Evolutionary conservation across 1,140 invertebrate genomes (phyloP).

Genomic region (Bradynema listronoti): DNA sequence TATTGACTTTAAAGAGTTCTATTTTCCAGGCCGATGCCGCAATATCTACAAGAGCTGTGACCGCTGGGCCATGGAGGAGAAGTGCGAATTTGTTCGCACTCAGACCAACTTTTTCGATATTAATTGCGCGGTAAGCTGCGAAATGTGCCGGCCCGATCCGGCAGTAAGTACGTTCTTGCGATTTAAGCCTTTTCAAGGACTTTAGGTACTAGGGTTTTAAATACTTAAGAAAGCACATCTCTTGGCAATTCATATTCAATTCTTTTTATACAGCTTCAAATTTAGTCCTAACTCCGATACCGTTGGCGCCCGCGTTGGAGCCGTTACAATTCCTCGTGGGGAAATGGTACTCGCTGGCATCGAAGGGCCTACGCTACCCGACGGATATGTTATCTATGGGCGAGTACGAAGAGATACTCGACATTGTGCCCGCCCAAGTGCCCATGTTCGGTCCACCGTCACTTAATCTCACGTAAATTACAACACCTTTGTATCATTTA

Average conservation of each 20-base stretch:
- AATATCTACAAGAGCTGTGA: slow-evolving; percentile 57
- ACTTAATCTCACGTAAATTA: slow-evolving; percentile 51
- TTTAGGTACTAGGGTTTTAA: no score
- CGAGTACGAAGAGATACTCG: slow-evolving; percentile 56
- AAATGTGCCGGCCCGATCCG: slow-evolving; percentile 50
- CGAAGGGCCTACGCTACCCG: slow-evolving; percentile 50
- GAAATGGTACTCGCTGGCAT: slow-evolving; percentile 55
- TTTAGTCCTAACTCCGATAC: slow-evolving; percentile 53
- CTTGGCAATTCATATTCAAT: background rate
- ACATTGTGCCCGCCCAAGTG: slow-evolving; percentile 53
- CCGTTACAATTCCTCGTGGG: slow-evolving; percentile 57
- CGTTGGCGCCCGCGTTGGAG: slow-evolving; percentile 52
- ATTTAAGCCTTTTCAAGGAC: no score
- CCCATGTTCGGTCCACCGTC: slow-evolving; percentile 58
- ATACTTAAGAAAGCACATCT: no score
- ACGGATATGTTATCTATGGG: slow-evolving; percentile 50
- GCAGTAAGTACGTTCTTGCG: slow-evolving; percentile 46
- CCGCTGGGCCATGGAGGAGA: slow-evolving; percentile 57
- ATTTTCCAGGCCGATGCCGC: slow-evolving; percentile 49
- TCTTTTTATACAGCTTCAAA: background rate
- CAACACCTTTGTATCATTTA: background rate
- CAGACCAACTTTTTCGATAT: slow-evolving; percentile 58
- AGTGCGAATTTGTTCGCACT: slow-evolving; percentile 53
- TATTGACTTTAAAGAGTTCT: slow-evolving; percentile 13
- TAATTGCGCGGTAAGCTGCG: slow-evolving; percentile 54